Evolutionary conservation across 2,113 vertebrate species (phyloP), one percentile per base, ranked within the genome.

Genomic region (Lampris incognitus): DNA sequence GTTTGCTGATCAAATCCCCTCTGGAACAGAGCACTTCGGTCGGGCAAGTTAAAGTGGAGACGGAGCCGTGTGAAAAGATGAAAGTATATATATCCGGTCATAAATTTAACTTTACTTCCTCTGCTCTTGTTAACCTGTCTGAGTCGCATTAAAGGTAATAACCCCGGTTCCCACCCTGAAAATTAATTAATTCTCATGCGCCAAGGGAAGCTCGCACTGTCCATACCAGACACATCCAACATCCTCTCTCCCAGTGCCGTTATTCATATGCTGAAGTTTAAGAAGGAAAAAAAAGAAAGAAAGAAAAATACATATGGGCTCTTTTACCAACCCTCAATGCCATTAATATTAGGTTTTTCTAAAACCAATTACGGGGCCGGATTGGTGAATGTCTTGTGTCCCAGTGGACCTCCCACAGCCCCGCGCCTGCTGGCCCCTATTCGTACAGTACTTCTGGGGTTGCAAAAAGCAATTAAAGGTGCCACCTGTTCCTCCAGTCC

Each of bases 401-500:
- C 88, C 81, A 38, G 76, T 9, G 82, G 85, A 72, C 74, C 58
- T 83, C 85, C 81, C 48, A 80, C 70, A 36, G 81, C 79, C 81
- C 72, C 54, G 74, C 68, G 90, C 57, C 63, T 65, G 64, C 58
- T 64, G 59, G 66, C 64, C 59, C 80, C 79, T 89, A 74, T 81
- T 75, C 77, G 61, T 6, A 24, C 76, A 73, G 58, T 54, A 81
- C 84, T 88, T 85, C 88, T 85, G 86, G 86, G 89, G 86, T 87
- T 87, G 76, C 89, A 80, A 81, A 91, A 92, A 92, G 89, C 90
- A 93, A 93, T 93, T 93, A 93, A 92, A 93, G 81, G 85, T 51
- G 37, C 90, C 92, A 93, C 92, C 89, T 92, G 91, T 93, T 91
- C 85, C 84, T 83, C 68, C 62, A 49, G 59, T 77, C 74, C 81